These are phyloP conservation scores for Cebidichthys violaceus DNA, from an alignment of 2,113 vertebrate genomes.

Conservation along the genomic window DNA sequence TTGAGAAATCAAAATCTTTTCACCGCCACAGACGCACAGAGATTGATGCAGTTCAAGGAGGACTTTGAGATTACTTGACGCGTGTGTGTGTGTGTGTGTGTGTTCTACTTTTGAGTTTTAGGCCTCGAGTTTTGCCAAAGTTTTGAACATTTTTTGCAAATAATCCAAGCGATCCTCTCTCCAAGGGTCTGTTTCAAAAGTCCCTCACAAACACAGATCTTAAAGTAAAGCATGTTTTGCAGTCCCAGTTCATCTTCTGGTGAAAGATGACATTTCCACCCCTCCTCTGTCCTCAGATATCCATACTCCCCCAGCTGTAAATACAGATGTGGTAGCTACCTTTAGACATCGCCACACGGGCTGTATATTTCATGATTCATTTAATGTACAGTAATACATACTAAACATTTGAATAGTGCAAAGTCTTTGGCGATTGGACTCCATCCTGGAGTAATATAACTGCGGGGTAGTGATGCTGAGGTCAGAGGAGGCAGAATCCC, in stretches of 20 bases:
- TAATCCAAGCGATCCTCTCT: background rate
- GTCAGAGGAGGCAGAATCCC: too few species aligned
- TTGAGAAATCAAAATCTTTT: background rate
- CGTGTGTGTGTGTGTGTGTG: background rate
- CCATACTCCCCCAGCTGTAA: background rate
- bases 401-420: too few species aligned
- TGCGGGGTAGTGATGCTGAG: too few species aligned
- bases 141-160: background rate
- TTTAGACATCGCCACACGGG: background rate
- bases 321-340: background rate
- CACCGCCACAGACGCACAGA: slow-evolving; percentile 19
- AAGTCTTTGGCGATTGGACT: too few species aligned
- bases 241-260: too few species aligned
- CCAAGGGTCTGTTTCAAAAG: background rate
- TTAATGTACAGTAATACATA: too few species aligned
- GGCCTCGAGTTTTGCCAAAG: background rate
- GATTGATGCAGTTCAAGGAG: slow-evolving; percentile 32
- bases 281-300: background rate
- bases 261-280: background rate
- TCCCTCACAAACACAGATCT: background rate
- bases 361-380: background rate
- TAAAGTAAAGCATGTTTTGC: background rate
- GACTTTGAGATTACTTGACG: slow-evolving; percentile 29
- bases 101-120: slow-evolving; percentile 12
- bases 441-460: too few species aligned